phyloP scores from a whole-genome alignment of 2,113 vertebrate species.

The Trematocara zebra region DNA sequence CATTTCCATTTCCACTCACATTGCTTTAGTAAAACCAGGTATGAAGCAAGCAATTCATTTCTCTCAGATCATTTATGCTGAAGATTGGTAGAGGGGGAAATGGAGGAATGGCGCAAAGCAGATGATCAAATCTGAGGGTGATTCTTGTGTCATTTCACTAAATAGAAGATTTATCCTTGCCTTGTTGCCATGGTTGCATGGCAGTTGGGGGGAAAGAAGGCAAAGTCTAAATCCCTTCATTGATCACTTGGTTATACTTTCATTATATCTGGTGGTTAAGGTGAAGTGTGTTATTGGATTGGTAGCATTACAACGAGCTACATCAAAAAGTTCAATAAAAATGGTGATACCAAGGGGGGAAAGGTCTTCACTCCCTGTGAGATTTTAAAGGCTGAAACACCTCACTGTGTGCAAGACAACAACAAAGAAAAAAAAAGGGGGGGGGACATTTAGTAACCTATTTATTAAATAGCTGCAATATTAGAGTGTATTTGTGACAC shows the following conservation, averaged over 20 bases:
- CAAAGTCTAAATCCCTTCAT: constrained; percentile 40
- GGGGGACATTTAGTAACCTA: constrained; percentile 61
- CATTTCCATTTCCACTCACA: constrained; percentile 29
- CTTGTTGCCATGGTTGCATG: constrained; percentile 61
- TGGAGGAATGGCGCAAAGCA: constrained; percentile 26
- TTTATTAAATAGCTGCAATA: constrained; percentile 77
- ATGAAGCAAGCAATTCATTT: constrained; percentile 29
- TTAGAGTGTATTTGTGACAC: constrained; percentile 73
- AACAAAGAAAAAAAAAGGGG: background rate
- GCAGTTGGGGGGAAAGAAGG: background rate
- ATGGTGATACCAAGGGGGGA: background rate
- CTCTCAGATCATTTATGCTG: constrained; percentile 36
- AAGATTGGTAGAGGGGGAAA: constrained; percentile 22
- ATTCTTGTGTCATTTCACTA: constrained; percentile 56
- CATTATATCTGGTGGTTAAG: constrained; percentile 56
- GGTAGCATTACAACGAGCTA: constrained; percentile 16
- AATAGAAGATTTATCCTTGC: constrained; percentile 49
- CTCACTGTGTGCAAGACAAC: constrained; percentile 37
- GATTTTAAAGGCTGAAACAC: background rate
- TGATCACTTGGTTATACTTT: constrained; percentile 65
- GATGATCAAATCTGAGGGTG: constrained; percentile 46
- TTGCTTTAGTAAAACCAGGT: constrained; percentile 38
- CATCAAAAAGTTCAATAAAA: constrained; percentile 47
- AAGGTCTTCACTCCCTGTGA: background rate
- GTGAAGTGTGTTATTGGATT: constrained; percentile 50